phyloP scores from a whole-genome alignment of 2,888 invertebrate species.

The Entomobrya multifasciata region DNA sequence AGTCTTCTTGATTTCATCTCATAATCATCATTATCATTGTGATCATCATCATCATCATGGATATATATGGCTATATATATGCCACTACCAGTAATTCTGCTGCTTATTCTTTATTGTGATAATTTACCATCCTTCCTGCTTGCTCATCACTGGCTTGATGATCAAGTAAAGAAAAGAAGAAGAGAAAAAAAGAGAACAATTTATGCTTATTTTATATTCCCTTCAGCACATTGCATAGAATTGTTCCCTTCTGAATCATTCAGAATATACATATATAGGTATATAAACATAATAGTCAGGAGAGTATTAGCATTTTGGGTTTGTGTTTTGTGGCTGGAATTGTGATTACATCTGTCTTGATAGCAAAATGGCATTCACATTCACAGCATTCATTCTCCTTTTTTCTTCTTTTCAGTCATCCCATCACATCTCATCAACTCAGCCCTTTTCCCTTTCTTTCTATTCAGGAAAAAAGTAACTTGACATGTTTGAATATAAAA shows the following conservation, averaged over 20 bases:
- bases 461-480: slow-evolving; percentile 18
- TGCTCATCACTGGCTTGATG: slow-evolving; percentile 26
- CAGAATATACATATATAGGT: slow-evolving; percentile 29
- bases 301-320: slow-evolving; percentile 3
- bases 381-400: too few species aligned
- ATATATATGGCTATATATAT: slow-evolving; percentile 51
- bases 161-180: slow-evolving; percentile 28
- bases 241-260: slow-evolving; percentile 77
- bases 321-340: slow-evolving; percentile 65
- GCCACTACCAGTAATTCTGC: slow-evolving; percentile 1
- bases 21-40: slow-evolving; percentile 63
- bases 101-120: slow-evolving; percentile 38
- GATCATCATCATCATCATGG: slow-evolving; percentile 53
- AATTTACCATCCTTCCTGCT: slow-evolving; percentile 8
- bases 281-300: slow-evolving; percentile 9
- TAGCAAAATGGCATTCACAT: too few species aligned
- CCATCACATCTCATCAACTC: too few species aligned
- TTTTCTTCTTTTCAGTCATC: too few species aligned
- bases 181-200: slow-evolving; percentile 57
- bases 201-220: slow-evolving; percentile 68
- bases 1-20: slow-evolving; percentile 59
- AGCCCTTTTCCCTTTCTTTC: too few species aligned
- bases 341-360: slow-evolving; percentile 42
- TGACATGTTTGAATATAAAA: slow-evolving; percentile 49
- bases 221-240: slow-evolving; percentile 73